Base-by-base conservation (phyloP, 1,140 invertebrate genomes). In the Helicoverpa armigera region DNA sequence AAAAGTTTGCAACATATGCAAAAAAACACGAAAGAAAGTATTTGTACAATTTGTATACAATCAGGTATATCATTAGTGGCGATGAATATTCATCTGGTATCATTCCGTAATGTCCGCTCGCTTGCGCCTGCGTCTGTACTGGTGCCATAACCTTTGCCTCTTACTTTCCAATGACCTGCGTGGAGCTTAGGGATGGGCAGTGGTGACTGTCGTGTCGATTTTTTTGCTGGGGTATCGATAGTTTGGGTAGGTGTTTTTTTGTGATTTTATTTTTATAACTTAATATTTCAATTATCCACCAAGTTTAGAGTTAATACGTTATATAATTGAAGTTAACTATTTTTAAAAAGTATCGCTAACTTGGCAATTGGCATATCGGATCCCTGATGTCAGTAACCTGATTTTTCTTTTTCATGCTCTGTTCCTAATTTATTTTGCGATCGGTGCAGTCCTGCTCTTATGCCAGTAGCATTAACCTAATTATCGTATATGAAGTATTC, bases 111-210 rank as follows among this genome's bases (percentile, higher is more conserved):
- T 65, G 50, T 18, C 35, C 35, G 63, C 69, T 78, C 69, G 69
- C 48, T 56, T 60, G 63, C 76, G 63, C 54, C 29, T 50, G 63
- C 63, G 29, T 50, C 56, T 31, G 63, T 60, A 31, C 48, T 54
- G 65, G 61, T 79, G 79, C 60, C 77, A 84, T 88, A 88, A 88
- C 85, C 87, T 87, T 87, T 84, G 85, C 81, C 83, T 84, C 86
- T 86, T 85, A 90, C 89, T 90, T 90, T 90, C 89, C 84, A 90
- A 86, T 90, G 89, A 90, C 89, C 89, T 67, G 87, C 74, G 61
- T 84, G 54, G 72, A 23, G 14, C 12, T n/a, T 86, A 88, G 83
- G 85, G 87, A 80, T 84, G 87, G 53, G 65, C 70, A 5, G 3
- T 58, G 13, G 18, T n/a, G 31, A 51, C 31, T 61, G 11, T 18